phyloP scores from a whole-genome alignment of 2,113 vertebrate genomes.

The Myotis brandtii region DNA sequence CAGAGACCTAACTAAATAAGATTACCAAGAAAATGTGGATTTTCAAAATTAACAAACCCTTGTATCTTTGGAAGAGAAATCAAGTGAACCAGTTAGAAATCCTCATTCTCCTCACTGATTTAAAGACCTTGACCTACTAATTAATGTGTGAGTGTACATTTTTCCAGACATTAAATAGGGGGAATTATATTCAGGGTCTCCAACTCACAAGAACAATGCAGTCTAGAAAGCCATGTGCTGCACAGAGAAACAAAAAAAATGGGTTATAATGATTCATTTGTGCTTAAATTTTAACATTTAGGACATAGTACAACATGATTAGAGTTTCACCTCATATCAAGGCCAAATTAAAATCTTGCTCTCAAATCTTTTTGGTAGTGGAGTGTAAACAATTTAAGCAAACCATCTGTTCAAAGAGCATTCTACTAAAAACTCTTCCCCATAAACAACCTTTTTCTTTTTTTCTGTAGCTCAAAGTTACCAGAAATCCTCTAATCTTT shows the following conservation, averaged over 20 bases:
- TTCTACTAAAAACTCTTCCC: neutral
- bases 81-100: neutral
- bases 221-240: neutral
- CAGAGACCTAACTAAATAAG: conserved; percentile 18
- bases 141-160: neutral
- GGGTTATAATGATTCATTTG: neutral
- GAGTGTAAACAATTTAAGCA: conserved; percentile 56
- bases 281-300: conserved; percentile 51
- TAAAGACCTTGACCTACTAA: neutral
- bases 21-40: neutral
- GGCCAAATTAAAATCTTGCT: conserved; percentile 50
- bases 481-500: conserved; percentile 46
- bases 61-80: neutral
- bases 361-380: neutral
- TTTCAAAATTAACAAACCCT: neutral
- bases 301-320: neutral
- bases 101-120: neutral
- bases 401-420: conserved; percentile 51
- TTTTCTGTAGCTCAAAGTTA: conserved; percentile 42
- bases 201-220: neutral
- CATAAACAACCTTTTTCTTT: neutral
- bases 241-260: neutral
- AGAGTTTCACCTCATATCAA: conserved; percentile 19
- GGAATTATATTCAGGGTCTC: neutral
- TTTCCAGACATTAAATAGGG: neutral